Percentiles rank a stretch among this genome's conserved stretches.
Conservation (phyloP, 2,888 invertebrate genomes). For the Eurytoma adleriae region DNA sequence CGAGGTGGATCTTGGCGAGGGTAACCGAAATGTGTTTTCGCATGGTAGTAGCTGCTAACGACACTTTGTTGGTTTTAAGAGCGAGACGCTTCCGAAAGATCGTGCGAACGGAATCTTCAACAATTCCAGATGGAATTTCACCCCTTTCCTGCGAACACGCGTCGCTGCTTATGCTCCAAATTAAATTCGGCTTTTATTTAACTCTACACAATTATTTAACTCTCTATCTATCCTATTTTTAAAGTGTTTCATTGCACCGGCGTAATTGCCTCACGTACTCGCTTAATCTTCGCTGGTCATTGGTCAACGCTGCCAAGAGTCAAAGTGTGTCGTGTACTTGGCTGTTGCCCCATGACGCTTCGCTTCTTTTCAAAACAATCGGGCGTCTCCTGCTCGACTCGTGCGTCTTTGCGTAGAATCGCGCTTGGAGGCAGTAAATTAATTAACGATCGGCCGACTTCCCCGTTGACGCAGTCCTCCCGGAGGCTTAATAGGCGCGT, state of each 20-base stretch:
- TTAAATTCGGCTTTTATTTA: not conserved
- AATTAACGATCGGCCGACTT: constrained; percentile 1
- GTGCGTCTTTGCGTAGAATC: not conserved
- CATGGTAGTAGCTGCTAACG: too few species aligned
- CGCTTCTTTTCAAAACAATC: not conserved
- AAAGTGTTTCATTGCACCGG: constrained; percentile 29
- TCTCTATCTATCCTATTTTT: not conserved
- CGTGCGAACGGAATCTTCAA: too few species aligned
- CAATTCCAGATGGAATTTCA: too few species aligned
- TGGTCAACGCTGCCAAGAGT: constrained; percentile 32
- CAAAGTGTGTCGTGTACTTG: constrained; percentile 38
- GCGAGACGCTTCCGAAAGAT: too few species aligned
- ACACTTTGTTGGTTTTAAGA: too few species aligned
- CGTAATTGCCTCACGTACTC: constrained; percentile 32
- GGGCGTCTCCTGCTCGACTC: not conserved
- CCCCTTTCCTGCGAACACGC: too few species aligned
- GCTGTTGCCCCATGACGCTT: not conserved
- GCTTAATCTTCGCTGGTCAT: constrained; percentile 32
- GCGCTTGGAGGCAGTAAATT: not conserved
- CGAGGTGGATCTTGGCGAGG: not conserved
- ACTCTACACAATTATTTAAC: not conserved
- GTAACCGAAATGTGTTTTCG: too few species aligned
- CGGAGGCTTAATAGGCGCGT: not conserved
- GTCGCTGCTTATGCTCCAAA: too few species aligned
- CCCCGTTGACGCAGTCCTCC: constrained; percentile 14